Percentiles rank a stretch among this genome's conserved stretches.
Conservation (phyloP, 2,797 vertebrate genomes). For the Chelidonichthys spinosus region DNA sequence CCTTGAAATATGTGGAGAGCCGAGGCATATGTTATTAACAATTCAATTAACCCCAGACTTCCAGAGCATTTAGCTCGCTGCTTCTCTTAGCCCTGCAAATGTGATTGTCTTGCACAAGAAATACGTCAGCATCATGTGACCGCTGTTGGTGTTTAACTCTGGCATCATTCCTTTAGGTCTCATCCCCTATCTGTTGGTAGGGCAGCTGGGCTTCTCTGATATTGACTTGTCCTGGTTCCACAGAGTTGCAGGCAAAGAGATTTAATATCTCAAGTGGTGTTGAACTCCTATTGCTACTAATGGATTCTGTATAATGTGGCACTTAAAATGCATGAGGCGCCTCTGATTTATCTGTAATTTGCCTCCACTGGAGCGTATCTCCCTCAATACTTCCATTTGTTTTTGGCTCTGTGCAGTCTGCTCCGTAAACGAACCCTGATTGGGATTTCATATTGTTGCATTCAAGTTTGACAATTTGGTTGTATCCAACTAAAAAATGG, state of each 20-base stretch:
- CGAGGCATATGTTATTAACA: constrained; percentile 57
- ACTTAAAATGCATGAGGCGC: constrained; percentile 82
- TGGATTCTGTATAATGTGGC: constrained; percentile 82
- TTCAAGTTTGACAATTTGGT: constrained; percentile 42
- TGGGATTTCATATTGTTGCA: constrained; percentile 65
- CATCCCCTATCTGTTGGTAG: constrained; percentile 50
- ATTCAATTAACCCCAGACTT: constrained; percentile 63
- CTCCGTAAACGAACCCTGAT: constrained; percentile 50
- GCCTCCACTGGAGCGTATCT: constrained; percentile 73
- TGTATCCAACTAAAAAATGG: constrained; percentile 36
- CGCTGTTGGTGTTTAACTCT: constrained; percentile 34
- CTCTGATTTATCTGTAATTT: constrained; percentile 82
- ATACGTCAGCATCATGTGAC: constrained; percentile 41
- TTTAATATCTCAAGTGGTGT: constrained; percentile 78
- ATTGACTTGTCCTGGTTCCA: constrained; percentile 66
- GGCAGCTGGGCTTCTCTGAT: constrained; percentile 57
- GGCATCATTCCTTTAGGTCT: constrained; percentile 44
- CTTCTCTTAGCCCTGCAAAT: constrained; percentile 34
- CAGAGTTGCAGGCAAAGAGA: constrained; percentile 72
- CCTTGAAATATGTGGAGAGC: constrained; percentile 55
- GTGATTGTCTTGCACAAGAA: constrained; percentile 31
- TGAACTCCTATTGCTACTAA: constrained; percentile 78
- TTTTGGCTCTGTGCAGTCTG: constrained; percentile 54
- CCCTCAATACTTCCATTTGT: constrained; percentile 69
- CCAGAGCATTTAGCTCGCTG: constrained; percentile 43